These are phyloP conservation scores for Eristalis arbustorum DNA, from an alignment of 2,888 invertebrate species.

Conservation along the genomic window DNA sequence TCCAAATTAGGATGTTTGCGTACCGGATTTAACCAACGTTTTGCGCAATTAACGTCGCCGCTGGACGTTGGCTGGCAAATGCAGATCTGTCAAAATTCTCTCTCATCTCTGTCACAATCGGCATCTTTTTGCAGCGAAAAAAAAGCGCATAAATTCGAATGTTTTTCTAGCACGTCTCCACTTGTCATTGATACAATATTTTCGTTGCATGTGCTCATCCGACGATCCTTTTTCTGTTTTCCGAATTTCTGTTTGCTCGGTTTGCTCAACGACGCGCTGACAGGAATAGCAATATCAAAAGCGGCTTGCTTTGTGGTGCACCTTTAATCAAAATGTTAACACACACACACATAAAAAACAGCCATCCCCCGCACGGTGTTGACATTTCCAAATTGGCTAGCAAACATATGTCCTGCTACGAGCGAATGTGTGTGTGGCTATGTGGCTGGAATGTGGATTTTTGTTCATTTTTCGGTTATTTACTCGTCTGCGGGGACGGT, in stretches of 20 bases:
- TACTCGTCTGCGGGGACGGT: slow-evolving; percentile 57
- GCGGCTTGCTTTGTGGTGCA: slow-evolving; percentile 57
- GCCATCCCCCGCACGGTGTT: slow-evolving; percentile 66
- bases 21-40: slow-evolving; percentile 6
- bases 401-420: slow-evolving; percentile 67
- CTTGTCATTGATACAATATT: slow-evolving; percentile 64
- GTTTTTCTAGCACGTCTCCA: neutral
- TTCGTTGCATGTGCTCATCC: slow-evolving; percentile 28
- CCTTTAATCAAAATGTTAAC: slow-evolving; percentile 74
- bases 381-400: slow-evolving; percentile 74
- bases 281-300: slow-evolving; percentile 65
- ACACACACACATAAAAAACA: slow-evolving; percentile 39
- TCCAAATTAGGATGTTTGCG: slow-evolving; percentile 73
- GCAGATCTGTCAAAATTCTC: slow-evolving; percentile 37
- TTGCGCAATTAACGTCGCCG: slow-evolving; percentile 6
- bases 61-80: slow-evolving; percentile 32
- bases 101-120: neutral
- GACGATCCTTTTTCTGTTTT: too few species aligned
- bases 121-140: neutral
- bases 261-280: slow-evolving; percentile 16
- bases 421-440: neutral
- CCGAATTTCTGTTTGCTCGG: slow-evolving; percentile 4
- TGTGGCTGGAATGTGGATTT: slow-evolving; percentile 4
- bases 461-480: slow-evolving; percentile 21
- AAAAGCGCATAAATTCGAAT: neutral